Evolutionary conservation across 23 tunicate genomes (phyloP).

Genomic region (Aplidium turbinatum): DNA sequence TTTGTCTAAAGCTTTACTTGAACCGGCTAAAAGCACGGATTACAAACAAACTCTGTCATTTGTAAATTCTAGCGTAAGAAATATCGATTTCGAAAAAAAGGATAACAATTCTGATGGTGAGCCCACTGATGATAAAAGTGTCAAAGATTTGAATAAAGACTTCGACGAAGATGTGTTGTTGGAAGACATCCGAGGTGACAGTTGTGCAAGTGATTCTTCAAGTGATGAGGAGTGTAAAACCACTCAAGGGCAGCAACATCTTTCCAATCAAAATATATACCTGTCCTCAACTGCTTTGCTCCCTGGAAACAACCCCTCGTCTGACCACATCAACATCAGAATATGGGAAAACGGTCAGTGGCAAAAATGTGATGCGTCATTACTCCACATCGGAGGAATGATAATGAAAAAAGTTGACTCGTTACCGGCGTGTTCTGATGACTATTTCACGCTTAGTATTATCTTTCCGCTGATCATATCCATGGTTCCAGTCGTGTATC

Average conservation of each 20-base stretch:
- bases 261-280: background rate
- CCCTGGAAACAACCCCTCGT: conserved; percentile 40
- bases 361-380: conserved; percentile 66
- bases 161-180: background rate
- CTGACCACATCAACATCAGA: conserved; percentile 60
- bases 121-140: background rate
- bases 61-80: conserved; percentile 31
- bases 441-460: conserved; percentile 24
- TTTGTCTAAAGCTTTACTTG: conserved; percentile 72
- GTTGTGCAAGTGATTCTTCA: background rate
- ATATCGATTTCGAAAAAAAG: background rate
- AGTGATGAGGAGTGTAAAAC: background rate
- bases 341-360: conserved; percentile 75
- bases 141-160: background rate
- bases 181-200: background rate
- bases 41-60: conserved; percentile 38
- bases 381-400: conserved; percentile 81
- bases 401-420: conserved; percentile 55
- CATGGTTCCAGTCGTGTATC: conserved; percentile 35
- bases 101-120: background rate
- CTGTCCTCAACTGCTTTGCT: conserved; percentile 63
- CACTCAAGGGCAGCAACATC: no score
- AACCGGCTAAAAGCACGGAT: conserved; percentile 45
- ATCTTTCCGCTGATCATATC: conserved; percentile 44
- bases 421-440: background rate